A percentile compares a stretch with the other conserved stretches of the same genome.
phyloP scores from a whole-genome alignment of 2,113 vertebrate genomes.

The Phocoena sinus region DNA sequence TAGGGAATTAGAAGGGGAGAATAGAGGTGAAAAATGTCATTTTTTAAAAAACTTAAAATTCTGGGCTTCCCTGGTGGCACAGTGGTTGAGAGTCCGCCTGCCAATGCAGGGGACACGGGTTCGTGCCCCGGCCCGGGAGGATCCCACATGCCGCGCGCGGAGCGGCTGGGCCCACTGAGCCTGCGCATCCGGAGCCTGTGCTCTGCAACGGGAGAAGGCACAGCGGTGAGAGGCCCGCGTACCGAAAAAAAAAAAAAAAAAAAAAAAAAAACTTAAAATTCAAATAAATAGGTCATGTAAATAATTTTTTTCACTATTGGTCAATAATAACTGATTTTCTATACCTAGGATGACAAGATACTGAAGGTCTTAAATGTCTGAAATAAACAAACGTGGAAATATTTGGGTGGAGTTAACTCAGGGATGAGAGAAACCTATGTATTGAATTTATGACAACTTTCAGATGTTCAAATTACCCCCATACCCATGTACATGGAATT shows the following conservation, averaged over 20 bases:
- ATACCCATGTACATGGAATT: background rate
- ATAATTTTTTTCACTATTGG: background rate
- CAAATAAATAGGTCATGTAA: background rate
- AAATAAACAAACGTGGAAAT: background rate
- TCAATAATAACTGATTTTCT: conserved; percentile 6
- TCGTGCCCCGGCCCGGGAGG: no score
- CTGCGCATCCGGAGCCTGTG: no score
- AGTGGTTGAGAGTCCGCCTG: no score
- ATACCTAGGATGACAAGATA: background rate
- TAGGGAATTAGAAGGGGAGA: background rate
- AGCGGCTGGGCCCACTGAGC: no score
- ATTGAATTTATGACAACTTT: background rate
- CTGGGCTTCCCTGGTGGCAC: no score
- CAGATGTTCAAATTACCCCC: background rate
- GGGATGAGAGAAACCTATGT: background rate
- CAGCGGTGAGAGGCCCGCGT: no score
- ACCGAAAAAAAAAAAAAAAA: no score
- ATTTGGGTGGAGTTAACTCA: background rate
- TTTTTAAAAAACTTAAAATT: background rate
- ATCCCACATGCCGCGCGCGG: no score
- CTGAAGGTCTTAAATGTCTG: background rate
- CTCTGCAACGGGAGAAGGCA: no score
- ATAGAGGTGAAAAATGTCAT: background rate
- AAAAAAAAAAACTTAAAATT: background rate
- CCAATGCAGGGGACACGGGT: no score